phyloP scores from a whole-genome alignment of 2,888 invertebrate genomes.

The Drosophila anceps region DNA sequence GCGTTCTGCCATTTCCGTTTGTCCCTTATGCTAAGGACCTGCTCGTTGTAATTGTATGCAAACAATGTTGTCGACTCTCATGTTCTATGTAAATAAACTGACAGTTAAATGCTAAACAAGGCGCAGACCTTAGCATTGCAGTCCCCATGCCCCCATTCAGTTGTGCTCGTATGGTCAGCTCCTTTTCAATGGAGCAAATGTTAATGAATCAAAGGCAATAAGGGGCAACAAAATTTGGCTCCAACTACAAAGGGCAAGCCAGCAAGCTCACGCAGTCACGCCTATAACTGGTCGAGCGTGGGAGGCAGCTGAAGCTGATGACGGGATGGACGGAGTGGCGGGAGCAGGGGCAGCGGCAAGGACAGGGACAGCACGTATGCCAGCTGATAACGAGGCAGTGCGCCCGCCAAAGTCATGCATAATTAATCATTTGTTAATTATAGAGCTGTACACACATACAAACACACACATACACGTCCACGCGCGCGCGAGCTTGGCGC shows the following conservation, averaged over 20 bases:
- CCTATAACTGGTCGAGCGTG: background rate
- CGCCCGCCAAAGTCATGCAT: constrained; percentile 72
- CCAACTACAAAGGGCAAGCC: constrained; percentile 56
- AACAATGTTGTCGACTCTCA: constrained; percentile 74
- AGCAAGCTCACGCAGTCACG: constrained; percentile 46
- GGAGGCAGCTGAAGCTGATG: background rate
- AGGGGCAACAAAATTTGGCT: constrained; percentile 52
- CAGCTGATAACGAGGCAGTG: constrained; percentile 65
- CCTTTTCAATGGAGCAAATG: constrained; percentile 57
- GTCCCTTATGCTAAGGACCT: constrained; percentile 18
- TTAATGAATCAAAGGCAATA: constrained; percentile 77
- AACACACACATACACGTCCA: constrained; percentile 24
- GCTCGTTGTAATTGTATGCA: constrained; percentile 75
- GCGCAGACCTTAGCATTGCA: constrained; percentile 42
- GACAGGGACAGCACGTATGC: constrained; percentile 33
- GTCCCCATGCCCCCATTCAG: background rate
- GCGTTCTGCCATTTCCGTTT: background rate
- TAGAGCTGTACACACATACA: constrained; percentile 54
- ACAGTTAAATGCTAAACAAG: constrained; percentile 70
- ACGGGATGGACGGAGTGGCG: background rate
- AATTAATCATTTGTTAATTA: constrained; percentile 81
- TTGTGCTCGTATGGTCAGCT: constrained; percentile 19
- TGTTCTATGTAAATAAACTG: constrained; percentile 80
- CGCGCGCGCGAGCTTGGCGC: constrained; percentile 22
- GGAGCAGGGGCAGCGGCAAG: background rate